These are phyloP conservation scores for Rhodophaea formosa DNA, from an alignment of 2,888 invertebrate species.

Conservation along the genomic window DNA sequence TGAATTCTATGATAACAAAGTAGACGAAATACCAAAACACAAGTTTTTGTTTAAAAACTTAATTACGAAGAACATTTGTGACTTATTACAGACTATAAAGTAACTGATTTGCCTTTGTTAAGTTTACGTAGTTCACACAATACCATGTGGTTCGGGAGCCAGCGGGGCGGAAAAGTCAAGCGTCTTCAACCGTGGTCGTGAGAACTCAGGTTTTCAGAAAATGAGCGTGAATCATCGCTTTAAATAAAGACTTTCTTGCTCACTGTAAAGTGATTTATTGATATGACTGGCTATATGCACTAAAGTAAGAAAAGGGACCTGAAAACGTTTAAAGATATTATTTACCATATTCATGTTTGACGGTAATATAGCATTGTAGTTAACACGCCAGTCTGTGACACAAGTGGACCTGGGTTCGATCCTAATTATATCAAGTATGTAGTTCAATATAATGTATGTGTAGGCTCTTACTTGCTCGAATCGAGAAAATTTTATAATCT, in stretches of 20 bases:
- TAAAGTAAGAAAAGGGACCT: neutral
- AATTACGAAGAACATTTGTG: too few species aligned
- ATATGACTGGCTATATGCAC: too few species aligned
- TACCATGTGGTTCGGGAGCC: constrained; percentile 42
- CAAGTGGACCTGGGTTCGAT: too few species aligned
- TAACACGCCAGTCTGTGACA: too few species aligned
- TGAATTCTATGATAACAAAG: too few species aligned
- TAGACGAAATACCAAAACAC: too few species aligned
- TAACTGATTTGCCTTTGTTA: constrained; percentile 21
- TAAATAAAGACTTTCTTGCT: neutral
- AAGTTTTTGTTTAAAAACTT: too few species aligned
- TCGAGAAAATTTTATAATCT: too few species aligned
- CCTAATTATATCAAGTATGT: too few species aligned
- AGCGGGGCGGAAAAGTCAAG: constrained; percentile 59
- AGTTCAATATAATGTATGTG: too few species aligned
- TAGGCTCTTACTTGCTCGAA: too few species aligned
- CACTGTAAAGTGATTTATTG: neutral
- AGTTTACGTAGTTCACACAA: constrained; percentile 44
- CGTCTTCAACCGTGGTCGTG: constrained; percentile 60
- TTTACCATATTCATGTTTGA: neutral
- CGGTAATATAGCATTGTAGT: too few species aligned
- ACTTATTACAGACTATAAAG: neutral
- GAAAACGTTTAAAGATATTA: neutral
- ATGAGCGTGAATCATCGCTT: constrained; percentile 11
- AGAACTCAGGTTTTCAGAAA: constrained; percentile 36